These are phyloP conservation scores for Halcyon smyrnensis DNA, from an alignment of 2,797 vertebrate genomes.

Conservation along the genomic window DNA sequence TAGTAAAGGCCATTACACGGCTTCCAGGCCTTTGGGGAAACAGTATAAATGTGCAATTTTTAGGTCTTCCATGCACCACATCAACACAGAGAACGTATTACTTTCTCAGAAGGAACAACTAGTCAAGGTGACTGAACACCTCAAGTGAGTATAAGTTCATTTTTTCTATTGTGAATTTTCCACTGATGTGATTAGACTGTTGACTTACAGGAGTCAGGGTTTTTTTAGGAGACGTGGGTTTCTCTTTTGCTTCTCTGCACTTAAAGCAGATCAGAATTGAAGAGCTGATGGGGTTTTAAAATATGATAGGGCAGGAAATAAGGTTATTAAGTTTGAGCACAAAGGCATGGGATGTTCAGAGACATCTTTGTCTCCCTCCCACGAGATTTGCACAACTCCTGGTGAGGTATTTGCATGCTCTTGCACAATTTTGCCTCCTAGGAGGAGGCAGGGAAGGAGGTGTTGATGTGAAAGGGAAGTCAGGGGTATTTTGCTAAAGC, in stretches of 20 bases:
- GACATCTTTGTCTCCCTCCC: not conserved
- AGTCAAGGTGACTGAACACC: not conserved
- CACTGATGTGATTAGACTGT: not conserved
- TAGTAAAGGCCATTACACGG: not conserved
- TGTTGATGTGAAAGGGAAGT: slow-evolving; percentile 15
- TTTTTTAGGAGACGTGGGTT: not conserved
- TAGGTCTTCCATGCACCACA: not conserved
- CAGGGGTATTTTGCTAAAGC: not conserved
- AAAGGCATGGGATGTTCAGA: not conserved
- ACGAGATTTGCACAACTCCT: not conserved
- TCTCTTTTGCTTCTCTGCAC: not conserved
- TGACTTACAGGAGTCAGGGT: not conserved
- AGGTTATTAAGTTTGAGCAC: not conserved
- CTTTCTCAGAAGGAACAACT: not conserved
- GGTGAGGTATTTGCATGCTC: not conserved
- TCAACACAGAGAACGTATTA: not conserved
- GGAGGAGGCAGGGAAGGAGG: not conserved
- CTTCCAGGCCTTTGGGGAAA: not conserved
- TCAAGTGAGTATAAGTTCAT: not conserved
- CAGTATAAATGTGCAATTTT: not conserved
- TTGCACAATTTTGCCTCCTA: not conserved
- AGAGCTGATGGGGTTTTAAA: not conserved
- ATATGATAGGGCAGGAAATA: accelerated
- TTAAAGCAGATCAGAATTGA: not conserved
- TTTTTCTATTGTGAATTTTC: not conserved